Percentiles rank a stretch among this genome's conserved stretches.
Evolutionary conservation across 64 coral and sea anemone genomes (phyloP).

Genomic region (Pocillopora damicornis): DNA sequence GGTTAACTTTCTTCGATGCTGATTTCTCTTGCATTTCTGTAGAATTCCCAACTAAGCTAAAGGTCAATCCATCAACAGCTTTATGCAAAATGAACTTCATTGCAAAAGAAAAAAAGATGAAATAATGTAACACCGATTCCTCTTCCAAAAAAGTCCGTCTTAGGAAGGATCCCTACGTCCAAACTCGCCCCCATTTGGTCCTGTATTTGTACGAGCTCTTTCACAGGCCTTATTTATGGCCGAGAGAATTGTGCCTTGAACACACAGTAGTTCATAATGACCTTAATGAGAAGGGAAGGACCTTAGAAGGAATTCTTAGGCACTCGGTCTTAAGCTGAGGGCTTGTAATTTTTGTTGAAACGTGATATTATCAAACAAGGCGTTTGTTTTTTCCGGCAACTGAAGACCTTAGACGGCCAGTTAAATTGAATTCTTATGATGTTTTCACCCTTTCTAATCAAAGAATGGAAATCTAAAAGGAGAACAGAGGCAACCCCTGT

Average conservation of each 20-base stretch:
- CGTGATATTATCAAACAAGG: not conserved
- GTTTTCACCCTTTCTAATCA: not conserved
- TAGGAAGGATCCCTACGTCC: no score
- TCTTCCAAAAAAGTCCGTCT: no score
- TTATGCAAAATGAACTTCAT: no score
- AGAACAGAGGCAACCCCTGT: not conserved
- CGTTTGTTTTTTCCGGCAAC: conserved; percentile 6
- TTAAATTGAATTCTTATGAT: not conserved
- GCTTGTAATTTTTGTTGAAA: not conserved
- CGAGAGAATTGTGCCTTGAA: not conserved
- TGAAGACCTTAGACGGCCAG: not conserved
- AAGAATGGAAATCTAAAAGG: not conserved
- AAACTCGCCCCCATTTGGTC: no score
- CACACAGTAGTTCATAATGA: not conserved
- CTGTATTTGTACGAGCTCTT: no score
- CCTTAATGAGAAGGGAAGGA: not conserved
- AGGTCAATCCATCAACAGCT: no score
- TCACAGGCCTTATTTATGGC: no score
- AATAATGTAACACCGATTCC: no score
- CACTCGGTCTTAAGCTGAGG: not conserved
- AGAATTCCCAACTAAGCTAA: no score
- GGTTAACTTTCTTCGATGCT: no score
- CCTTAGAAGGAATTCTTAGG: not conserved
- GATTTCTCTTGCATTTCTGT: no score
- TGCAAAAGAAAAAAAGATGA: no score